Percentiles rank a stretch among this genome's conserved stretches.
These are phyloP conservation scores for Crotalus horridus DNA, from an alignment of 2,113 vertebrate species.

Conservation along the genomic window DNA sequence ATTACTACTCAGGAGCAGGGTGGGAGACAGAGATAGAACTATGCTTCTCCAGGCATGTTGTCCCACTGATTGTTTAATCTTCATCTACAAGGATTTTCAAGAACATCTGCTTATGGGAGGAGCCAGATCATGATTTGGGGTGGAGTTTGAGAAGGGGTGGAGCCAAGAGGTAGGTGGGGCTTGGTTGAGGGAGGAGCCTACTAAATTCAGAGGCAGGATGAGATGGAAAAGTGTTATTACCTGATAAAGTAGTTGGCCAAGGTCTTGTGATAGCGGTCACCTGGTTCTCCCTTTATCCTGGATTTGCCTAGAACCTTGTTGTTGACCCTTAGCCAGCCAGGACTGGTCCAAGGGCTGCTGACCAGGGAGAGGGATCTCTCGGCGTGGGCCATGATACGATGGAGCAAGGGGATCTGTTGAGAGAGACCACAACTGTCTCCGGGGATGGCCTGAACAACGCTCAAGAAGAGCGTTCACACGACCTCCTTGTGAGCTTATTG, in stretches of 20 bases:
- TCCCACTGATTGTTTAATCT: neutral
- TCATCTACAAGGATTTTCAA: neutral
- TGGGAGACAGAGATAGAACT: neutral
- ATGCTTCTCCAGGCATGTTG: neutral
- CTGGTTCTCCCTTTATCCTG: conserved; percentile 80
- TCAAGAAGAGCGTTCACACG: neutral
- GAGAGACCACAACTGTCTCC: neutral
- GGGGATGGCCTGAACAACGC: neutral
- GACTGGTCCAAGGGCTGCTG: conserved; percentile 89
- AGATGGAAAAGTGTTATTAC: conserved; percentile 52
- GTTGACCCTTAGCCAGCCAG: conserved; percentile 89
- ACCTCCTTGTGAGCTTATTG: neutral
- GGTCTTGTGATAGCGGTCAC: conserved; percentile 82
- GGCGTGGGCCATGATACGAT: conserved; percentile 70
- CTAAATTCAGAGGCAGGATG: neutral
- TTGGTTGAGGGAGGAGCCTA: neutral
- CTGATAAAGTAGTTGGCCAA: conserved; percentile 93
- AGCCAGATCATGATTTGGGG: neutral
- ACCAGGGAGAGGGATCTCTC: conserved; percentile 72
- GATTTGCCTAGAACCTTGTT: conserved; percentile 80
- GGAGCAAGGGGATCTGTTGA: conserved; percentile 87
- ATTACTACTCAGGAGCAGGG: neutral
- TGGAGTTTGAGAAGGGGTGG: neutral
- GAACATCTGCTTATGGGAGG: neutral
- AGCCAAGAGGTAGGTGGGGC: neutral